Evolutionary conservation across 1,140 invertebrate genomes (phyloP), one percentile per base, ranked within the genome.

Genomic region (Drosophila bifasciata): DNA sequence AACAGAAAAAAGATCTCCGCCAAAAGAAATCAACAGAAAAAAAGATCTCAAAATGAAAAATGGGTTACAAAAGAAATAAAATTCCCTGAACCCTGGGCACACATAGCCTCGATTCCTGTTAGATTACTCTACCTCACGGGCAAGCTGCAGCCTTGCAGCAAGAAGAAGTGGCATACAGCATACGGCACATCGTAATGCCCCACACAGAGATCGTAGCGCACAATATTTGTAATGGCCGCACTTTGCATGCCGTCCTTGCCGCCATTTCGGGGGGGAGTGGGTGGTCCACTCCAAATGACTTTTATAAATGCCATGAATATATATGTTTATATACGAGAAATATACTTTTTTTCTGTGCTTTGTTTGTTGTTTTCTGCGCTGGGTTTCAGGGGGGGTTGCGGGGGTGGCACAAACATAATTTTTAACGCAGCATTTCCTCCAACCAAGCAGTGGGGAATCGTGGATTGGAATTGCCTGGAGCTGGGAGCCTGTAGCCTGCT

Each of bases 291-390:
- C 76, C 56, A 74, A 86, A 86, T 86, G 83, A 86, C 81, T 86
- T 88, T 88, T 86, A 88, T 75, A 86, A 86, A 88, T 88, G 83
- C 75, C 67, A 88, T 86, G 83, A 81, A 88, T 85, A 75, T 83
- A 74, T 68, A 68, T 62, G 43, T 49, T 41, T 36, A 13, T 36
- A 13, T 36, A 36, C 32, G 32, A 5, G 23, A 6, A 13, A 4
- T 13, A 36, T 36, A 13, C 11, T 13, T 36, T 36, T 36, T 21
- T 15, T 56, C 57, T 41, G 39, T 56, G 50, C 21, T 72, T 55
- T 78, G 57, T 57, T 74, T 48, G 76, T 68, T 63, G 53, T 59
- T 76, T 66, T 51, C 21, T 1, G 16, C 15, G 19, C 2, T 2
- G 5, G 40, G 41, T 17, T n/a, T n/a, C n/a, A n/a, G n/a, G 21